phyloP scores from a whole-genome alignment of 2,888 invertebrate genomes.

The Agrotis clavis region DNA sequence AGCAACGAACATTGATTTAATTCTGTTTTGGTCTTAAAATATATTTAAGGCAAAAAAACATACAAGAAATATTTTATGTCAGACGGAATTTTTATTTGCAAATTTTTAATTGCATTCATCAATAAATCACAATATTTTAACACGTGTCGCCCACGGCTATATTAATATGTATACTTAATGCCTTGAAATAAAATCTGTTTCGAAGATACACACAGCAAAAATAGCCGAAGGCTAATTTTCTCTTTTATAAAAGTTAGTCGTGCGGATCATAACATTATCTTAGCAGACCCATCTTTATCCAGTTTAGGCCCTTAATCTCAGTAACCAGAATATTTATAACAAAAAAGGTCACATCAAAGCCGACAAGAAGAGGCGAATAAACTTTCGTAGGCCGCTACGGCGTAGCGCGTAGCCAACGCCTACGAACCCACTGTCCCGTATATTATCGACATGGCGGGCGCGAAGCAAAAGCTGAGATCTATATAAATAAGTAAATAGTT shows the following conservation, averaged over 20 bases:
- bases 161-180: constrained; percentile 4
- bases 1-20: not conserved
- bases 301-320: constrained; percentile 18
- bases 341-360: constrained; percentile 40
- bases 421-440: constrained; percentile 34
- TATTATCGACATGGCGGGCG: constrained; percentile 19
- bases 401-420: constrained; percentile 46
- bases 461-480: not conserved
- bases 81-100: not conserved
- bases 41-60: not conserved
- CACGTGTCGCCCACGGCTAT: not conserved
- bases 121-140: not conserved
- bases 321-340: constrained; percentile 33
- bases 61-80: constrained; percentile 2
- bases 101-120: constrained; percentile 5
- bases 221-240: constrained; percentile 17
- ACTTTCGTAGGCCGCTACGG: constrained; percentile 52
- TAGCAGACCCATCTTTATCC: constrained; percentile 33
- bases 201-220: constrained; percentile 1
- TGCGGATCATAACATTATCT: constrained; percentile 31
- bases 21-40: not conserved
- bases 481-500: not conserved
- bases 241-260: constrained; percentile 28
- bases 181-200: not conserved
- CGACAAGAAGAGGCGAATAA: constrained; percentile 28